Evolutionary conservation across 2,797 vertebrate genomes (phyloP), one percentile per base, ranked within the genome.

Genomic region (Tinamus major): DNA sequence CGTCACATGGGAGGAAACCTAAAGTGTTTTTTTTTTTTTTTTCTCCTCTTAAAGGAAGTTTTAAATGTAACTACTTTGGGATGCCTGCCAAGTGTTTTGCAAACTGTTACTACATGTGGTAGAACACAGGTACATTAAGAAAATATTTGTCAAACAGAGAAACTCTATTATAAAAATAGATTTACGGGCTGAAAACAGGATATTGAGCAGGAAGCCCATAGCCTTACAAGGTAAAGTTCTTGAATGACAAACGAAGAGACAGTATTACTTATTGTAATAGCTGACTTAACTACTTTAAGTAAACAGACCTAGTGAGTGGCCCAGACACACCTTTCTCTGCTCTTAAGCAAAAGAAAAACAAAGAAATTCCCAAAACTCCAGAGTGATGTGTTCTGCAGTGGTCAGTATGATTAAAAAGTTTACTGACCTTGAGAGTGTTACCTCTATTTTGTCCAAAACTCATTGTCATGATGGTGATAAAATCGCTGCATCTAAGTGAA

Each of bases 11-110:
- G 80, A 87, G 61, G 86, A 77, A 41, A 94, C 72, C 33, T 31
- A 5, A 79, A 94, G 87, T 70, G 81, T 46, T 79, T 93, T 94
- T 85, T 68, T 93, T 95, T 83, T 70, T 91, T 61, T 80, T 93
- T 95, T 85, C 68, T 93, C 94, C 81, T 71, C 91, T 61, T 71
- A 55, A 78, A 67, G 64, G 78, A 48, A 44, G n/a, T 79, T 82
- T 56, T 49, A 68, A 79, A 70, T 0, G 1, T 80, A 94, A 76
- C n/a, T 82, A 86, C 23, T 78, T 85, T 41, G 46, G 86, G 79
- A 94, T 53, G 67, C 77, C 35, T 89, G 87, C 89, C 86, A 95
- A 80, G 53, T 70, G 49, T 94, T 93, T 94, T 84, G 76, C 82
- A 90, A 87, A 89, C 23, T 94, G 35, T 72, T 94, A 94, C 72